A percentile compares a stretch with the other conserved stretches of the same genome.
These are phyloP conservation scores for Cotesia congregata DNA, from an alignment of 2,888 invertebrate genomes.

Conservation along the genomic window DNA sequence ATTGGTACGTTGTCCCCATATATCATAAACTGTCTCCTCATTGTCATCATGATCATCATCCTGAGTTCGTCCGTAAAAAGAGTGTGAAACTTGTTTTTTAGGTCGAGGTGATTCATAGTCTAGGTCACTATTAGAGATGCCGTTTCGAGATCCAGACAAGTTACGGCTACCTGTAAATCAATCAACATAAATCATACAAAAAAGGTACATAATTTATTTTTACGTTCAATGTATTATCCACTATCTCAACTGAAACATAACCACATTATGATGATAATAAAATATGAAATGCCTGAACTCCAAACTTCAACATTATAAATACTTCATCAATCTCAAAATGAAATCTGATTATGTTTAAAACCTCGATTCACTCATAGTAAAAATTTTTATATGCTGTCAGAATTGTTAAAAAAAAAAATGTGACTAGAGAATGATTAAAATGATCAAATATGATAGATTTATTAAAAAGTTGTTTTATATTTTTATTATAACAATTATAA, in stretches of 20 bases:
- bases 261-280: not conserved
- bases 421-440: too few relatives aligned
- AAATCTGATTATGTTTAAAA: too few relatives aligned
- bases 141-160: slow-evolving; percentile 63
- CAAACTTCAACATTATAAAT: too few relatives aligned
- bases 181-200: slow-evolving; percentile 43
- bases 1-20: slow-evolving; percentile 72
- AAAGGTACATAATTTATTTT: slow-evolving; percentile 14
- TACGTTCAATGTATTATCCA: not conserved
- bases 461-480: too few relatives aligned
- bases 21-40: slow-evolving; percentile 77
- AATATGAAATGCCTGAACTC: not conserved
- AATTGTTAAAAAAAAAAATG: too few relatives aligned
- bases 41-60: slow-evolving; percentile 54
- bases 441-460: too few relatives aligned
- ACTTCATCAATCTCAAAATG: too few relatives aligned
- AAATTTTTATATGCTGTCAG: too few relatives aligned
- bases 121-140: slow-evolving; percentile 64
- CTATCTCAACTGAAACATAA: not conserved
- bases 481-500: too few relatives aligned
- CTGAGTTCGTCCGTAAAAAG: slow-evolving; percentile 41
- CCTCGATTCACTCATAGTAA: too few relatives aligned
- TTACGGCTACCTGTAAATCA: slow-evolving; percentile 66
- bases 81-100: slow-evolving; percentile 53
- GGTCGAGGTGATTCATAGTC: slow-evolving; percentile 61